Base-by-base conservation (phyloP, 2,888 invertebrate species). In the Pachydiplax longipennis region DNA sequence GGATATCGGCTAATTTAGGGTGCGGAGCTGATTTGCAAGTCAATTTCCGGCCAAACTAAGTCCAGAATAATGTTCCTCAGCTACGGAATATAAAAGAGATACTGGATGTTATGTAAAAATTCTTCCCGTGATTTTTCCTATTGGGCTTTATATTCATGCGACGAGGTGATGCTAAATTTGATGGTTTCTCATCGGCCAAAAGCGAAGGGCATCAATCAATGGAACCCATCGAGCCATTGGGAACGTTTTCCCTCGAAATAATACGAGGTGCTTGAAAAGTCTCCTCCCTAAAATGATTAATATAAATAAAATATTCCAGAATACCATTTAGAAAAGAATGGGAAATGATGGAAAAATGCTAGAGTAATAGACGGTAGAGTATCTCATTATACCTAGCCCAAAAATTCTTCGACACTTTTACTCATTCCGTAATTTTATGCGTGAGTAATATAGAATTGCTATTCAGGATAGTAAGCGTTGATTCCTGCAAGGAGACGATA, bases 1-100 rank as follows among this genome's bases (percentile, higher is more conserved):
- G 87, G 61, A 87, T 58, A 87, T 87, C 87, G 87, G 58, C 22
- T 87, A 61, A 87, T 87, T 87, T 87, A 61, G 61, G 87, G 87
- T 37, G 87, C 61, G 87, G 87, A 37, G 35, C 87, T 61, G 12
- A 65, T 87, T 87, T 87, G 87, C 87, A 87, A 87, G 58, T 87
- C 87, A 87, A 87, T 61, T 87, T 87, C 61, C 35, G 87, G 48
- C 87, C n/a, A 61, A 87, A 61, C 73, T 73, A 13, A 87, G 37
- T 87, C 87, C 58, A 35, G 37, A 37, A 37, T 61, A 87, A 87
- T 31, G 87, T 61, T 87, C 65, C 18, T 22, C 87, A 65, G 35
- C 37, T 10, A 35, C 37, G 22, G 65, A 40, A 87, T 61, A 87
- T 58, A 87, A 65, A 31, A 87, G 31, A 87, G 61, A 53, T 13